Percentiles rank a stretch among this genome's conserved stretches.
Evolutionary conservation across 2,888 invertebrate genomes (phyloP).

Genomic region (Dyspetes luteomarginatus): DNA sequence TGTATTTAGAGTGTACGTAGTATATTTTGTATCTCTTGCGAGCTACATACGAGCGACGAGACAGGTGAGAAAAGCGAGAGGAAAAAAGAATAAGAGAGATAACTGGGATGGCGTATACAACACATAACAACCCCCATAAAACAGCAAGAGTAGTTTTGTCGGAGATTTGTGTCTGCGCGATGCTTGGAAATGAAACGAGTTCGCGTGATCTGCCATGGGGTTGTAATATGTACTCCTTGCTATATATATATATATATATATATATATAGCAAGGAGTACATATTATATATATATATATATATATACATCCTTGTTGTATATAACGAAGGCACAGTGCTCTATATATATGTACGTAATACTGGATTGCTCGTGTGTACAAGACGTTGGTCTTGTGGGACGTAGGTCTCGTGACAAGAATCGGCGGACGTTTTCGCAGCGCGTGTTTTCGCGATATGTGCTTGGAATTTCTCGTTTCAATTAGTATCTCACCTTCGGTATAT

Average conservation of each 20-base stretch:
- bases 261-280: background rate
- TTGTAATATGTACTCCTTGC: conserved; percentile 36
- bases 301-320: no score
- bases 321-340: no score
- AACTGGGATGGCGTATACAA: background rate
- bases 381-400: no score
- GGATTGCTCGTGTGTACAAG: background rate
- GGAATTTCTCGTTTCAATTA: conserved; percentile 72
- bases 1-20: background rate
- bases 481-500: conserved; percentile 64
- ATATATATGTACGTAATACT: background rate
- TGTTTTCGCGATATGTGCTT: conserved; percentile 64
- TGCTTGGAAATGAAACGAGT: conserved; percentile 42
- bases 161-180: background rate
- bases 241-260: background rate
- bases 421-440: conserved; percentile 60
- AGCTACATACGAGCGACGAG: conserved; percentile 38
- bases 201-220: conserved; percentile 60
- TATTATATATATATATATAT: background rate
- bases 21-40: background rate
- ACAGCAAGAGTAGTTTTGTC: conserved; percentile 26
- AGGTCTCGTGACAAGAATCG: conserved; percentile 66
- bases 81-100: conserved; percentile 5
- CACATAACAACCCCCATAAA: background rate
- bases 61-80: conserved; percentile 37